Percentiles rank a stretch among this genome's conserved stretches.
These are phyloP conservation scores for Platanista minor DNA, from an alignment of 2,113 vertebrate genomes.

Conservation along the genomic window DNA sequence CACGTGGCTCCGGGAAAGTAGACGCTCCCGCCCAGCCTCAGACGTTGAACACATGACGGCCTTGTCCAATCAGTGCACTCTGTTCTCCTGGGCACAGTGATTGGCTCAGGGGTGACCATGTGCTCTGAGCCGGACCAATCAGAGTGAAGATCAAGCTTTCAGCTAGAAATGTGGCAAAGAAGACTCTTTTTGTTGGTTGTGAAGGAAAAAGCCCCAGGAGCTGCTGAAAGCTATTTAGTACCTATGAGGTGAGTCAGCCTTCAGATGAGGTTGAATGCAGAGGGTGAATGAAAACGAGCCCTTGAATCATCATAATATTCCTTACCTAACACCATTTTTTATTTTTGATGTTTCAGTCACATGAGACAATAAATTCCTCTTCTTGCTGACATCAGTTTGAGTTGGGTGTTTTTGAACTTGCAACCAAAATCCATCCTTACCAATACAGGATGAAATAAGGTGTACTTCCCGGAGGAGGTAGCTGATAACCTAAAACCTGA, in stretches of 20 bases:
- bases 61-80: neutral
- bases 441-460: neutral
- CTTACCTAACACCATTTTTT: neutral
- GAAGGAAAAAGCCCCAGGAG: neutral
- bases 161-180: too few species aligned
- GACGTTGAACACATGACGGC: neutral
- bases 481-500: neutral
- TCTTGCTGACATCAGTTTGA: neutral
- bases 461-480: neutral
- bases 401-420: neutral
- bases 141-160: neutral
- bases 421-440: neutral
- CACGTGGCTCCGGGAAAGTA: neutral
- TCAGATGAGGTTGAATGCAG: neutral
- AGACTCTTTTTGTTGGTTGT: neutral
- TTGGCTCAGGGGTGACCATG: neutral
- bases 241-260: neutral
- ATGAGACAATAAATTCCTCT: neutral
- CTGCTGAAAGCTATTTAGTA: neutral
- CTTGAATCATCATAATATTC: neutral
- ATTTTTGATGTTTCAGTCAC: neutral
- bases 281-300: neutral
- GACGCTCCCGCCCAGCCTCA: neutral
- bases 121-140: neutral
- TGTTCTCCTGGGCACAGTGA: neutral